A percentile compares a stretch with the other conserved stretches of the same genome.
Conservation (phyloP, 2,797 vertebrate species). For the Tauraco hartlaubi region DNA sequence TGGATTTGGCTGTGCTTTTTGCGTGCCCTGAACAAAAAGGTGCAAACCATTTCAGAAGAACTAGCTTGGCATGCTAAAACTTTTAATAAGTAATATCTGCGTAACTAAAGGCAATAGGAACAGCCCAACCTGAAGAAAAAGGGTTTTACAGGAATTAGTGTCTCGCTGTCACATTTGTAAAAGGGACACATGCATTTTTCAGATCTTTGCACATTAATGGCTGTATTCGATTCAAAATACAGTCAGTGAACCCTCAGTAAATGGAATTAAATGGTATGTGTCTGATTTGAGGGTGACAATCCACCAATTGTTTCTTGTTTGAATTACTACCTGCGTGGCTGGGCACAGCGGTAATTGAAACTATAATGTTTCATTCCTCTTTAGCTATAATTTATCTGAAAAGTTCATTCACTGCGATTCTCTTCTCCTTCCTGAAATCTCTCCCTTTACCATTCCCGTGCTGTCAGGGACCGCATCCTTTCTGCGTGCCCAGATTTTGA, state of each 20-base stretch:
- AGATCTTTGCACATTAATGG: slow-evolving; percentile 75
- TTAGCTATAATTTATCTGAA: slow-evolving; percentile 67
- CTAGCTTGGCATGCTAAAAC: background rate
- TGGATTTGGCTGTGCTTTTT: background rate
- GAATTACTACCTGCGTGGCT: slow-evolving; percentile 74
- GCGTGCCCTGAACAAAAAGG: background rate
- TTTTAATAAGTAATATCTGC: slow-evolving; percentile 13
- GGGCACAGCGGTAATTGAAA: slow-evolving; percentile 74
- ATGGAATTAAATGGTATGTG: slow-evolving; percentile 76
- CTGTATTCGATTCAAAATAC: slow-evolving; percentile 73
- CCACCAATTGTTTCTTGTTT: slow-evolving; percentile 74
- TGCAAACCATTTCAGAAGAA: background rate
- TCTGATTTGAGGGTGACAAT: slow-evolving; percentile 74
- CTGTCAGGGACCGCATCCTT: background rate
- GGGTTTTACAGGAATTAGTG: slow-evolving; percentile 57
- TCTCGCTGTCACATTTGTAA: slow-evolving; percentile 60
- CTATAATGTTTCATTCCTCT: slow-evolving; percentile 71
- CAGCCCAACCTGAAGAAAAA: slow-evolving; percentile 63
- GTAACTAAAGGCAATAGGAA: background rate
- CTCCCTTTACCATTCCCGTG: background rate
- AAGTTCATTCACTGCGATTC: slow-evolving; percentile 34
- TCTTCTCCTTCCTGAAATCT: background rate
- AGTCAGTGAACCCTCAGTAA: slow-evolving; percentile 74
- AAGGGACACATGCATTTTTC: slow-evolving; percentile 69
- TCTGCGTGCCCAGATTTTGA: background rate